These are phyloP conservation scores for Gonocerus acuteangulatus DNA, from an alignment of 2,888 invertebrate genomes.

Conservation along the genomic window DNA sequence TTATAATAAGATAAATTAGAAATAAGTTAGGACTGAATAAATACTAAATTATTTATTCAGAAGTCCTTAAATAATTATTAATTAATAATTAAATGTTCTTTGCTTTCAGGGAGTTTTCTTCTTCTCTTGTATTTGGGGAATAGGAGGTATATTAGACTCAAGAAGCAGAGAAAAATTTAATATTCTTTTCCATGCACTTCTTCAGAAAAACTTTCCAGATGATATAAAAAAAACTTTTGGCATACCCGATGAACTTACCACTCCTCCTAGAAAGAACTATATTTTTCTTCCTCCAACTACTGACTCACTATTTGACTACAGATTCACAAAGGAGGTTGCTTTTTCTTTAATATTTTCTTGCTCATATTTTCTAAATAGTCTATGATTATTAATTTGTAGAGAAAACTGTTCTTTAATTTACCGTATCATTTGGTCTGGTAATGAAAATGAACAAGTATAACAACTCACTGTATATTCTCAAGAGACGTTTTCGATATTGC, in stretches of 20 bases:
- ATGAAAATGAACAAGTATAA: too few relatives aligned
- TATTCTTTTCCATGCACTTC: slow-evolving; percentile 62
- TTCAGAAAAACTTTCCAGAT: slow-evolving; percentile 73
- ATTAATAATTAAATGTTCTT: too few relatives aligned
- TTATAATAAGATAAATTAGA: too few relatives aligned
- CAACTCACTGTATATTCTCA: too few relatives aligned
- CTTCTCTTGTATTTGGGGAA: slow-evolving; percentile 84
- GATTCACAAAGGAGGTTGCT: slow-evolving; percentile 76
- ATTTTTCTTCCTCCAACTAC: slow-evolving; percentile 76
- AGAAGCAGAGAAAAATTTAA: slow-evolving; percentile 68
- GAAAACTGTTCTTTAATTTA: too few relatives aligned
- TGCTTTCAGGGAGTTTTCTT: slow-evolving; percentile 79
- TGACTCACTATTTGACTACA: slow-evolving; percentile 78
- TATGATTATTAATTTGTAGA: too few relatives aligned
- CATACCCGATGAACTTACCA: slow-evolving; percentile 48
- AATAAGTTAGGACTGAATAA: too few relatives aligned
- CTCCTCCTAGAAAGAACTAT: slow-evolving; percentile 59
- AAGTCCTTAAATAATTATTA: too few relatives aligned
- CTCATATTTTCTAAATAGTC: too few relatives aligned
- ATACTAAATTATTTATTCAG: too few relatives aligned
- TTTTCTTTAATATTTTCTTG: not conserved
- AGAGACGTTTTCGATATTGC: too few relatives aligned
- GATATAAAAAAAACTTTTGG: slow-evolving; percentile 49
- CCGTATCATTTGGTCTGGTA: too few relatives aligned
- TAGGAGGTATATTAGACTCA: slow-evolving; percentile 73